Conservation (phyloP, 2,113 vertebrate genomes). For the Psittacus erithacus region DNA sequence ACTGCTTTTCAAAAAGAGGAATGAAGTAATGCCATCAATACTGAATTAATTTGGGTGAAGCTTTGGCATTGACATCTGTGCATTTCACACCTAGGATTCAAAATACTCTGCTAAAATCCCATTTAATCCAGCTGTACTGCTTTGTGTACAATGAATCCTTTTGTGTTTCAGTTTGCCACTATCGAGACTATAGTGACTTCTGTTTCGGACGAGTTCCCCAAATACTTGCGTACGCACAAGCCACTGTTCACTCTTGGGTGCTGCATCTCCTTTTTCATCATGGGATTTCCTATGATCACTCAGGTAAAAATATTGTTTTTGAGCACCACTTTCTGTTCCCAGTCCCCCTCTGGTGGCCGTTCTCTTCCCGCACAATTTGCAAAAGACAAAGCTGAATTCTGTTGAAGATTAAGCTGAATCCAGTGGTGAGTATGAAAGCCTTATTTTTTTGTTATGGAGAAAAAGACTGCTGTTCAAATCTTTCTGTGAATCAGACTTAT, state of each 20-base stretch:
- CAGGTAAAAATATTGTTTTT: slow-evolving; percentile 78
- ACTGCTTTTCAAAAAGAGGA: not conserved
- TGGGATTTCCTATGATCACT: slow-evolving; percentile 98
- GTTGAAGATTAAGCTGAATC: not conserved
- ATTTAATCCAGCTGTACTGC: fast-evolving
- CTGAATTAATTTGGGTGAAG: not conserved
- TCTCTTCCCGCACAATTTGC: not conserved
- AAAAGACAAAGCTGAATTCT: not conserved
- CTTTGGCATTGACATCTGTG: not conserved
- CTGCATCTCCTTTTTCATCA: slow-evolving; percentile 90
- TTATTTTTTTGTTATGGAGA: not conserved
- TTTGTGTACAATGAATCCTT: fast-evolving
- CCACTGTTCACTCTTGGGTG: slow-evolving; percentile 91
- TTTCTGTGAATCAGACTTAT: not conserved
- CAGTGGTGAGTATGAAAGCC: fast-evolving
- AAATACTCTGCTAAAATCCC: fast-evolving
- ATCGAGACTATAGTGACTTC: slow-evolving; percentile 99
- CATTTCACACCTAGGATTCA: not conserved
- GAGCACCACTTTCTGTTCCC: not conserved
- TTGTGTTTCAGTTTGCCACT: slow-evolving; percentile 88
- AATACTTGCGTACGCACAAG: slow-evolving; percentile 93
- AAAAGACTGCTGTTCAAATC: not conserved
- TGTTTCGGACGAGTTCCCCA: slow-evolving; percentile 94
- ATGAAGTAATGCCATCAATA: not conserved
- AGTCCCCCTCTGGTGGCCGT: not conserved